Evolutionary conservation across 2,797 vertebrate species (phyloP), one percentile per base, ranked within the genome.

Genomic region (Nyctibius grandis): DNA sequence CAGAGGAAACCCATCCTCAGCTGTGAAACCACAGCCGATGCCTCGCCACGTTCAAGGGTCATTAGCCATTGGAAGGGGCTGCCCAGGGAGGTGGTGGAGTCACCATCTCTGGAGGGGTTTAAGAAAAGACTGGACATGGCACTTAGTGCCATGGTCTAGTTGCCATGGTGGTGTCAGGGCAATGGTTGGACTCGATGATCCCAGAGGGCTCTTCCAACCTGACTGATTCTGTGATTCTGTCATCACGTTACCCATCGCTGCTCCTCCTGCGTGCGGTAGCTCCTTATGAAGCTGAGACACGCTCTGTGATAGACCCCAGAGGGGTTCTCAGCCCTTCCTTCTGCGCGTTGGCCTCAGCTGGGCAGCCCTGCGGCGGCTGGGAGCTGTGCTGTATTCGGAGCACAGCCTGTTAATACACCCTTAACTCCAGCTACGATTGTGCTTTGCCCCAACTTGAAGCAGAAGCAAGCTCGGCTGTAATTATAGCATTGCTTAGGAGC

Each of bases 271-370:
- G 0, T 3, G 22, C 4, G 1, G 47, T 9, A 15, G 53, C 48
- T 89, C 77, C 56, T 73, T 28, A 33, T 0, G 11, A 57, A 40
- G 33, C 31, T 0, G 0, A 23, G 21, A 28, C 21, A 5, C 1
- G n/a, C 64, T 36, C 21, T 2, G 3, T 14, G 44, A n/a, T 3
- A n/a, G 28, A 21, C 17, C 42, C 50, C 15, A 3, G 36, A 19
- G 31, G 11, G 42, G 48, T 23, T 79, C 84, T 68, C 48, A 4
- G 38, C 42, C 69, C 64, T 29, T 72, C 18, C 61, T 23, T 29
- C 38, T 69, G 31, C 5, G 0, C 1, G 5, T 20, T 28, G 31
- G 47, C 20, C 59, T 73, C 61, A 21, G 54, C 45, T 11, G 13
- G 28, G 38, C 1, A 1, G 76, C 54, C 68, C 67, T 18, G 64